Evolutionary conservation across 2,797 vertebrate species (phyloP).

Genomic region (Microctenopoma steveboyesi): DNA sequence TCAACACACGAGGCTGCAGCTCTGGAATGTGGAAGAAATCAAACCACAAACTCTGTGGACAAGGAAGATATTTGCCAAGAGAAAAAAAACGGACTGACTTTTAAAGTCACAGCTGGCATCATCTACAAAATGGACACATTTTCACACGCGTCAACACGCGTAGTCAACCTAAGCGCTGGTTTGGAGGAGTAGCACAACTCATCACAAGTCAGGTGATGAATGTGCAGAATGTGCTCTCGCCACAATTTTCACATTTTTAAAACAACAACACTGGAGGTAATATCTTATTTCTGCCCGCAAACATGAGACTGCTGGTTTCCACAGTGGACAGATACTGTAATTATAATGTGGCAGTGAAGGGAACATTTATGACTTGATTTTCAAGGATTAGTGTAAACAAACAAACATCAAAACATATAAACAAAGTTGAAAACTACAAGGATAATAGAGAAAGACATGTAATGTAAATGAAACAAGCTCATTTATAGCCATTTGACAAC

Average conservation of each 20-base stretch:
- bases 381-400: slow-evolving; percentile 24
- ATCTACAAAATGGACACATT: not conserved
- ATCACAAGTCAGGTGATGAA: not conserved
- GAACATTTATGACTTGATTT: not conserved
- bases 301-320: not conserved
- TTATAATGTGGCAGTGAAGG: not conserved
- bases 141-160: not conserved
- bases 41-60: not conserved
- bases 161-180: not conserved
- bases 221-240: not conserved
- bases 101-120: not conserved
- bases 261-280: not conserved
- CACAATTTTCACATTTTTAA: not conserved
- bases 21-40: slow-evolving; percentile 8
- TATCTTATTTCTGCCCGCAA: slow-evolving; percentile 1
- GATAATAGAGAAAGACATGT: not conserved
- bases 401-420: not conserved
- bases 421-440: not conserved
- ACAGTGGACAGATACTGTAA: slow-evolving; percentile 4
- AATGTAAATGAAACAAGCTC: not conserved
- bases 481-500: not conserved
- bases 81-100: not conserved
- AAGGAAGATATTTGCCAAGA: not conserved
- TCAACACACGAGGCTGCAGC: not conserved
- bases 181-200: not conserved